phyloP scores from a whole-genome alignment of 2,113 vertebrate species.

The Trichechus manatus region DNA sequence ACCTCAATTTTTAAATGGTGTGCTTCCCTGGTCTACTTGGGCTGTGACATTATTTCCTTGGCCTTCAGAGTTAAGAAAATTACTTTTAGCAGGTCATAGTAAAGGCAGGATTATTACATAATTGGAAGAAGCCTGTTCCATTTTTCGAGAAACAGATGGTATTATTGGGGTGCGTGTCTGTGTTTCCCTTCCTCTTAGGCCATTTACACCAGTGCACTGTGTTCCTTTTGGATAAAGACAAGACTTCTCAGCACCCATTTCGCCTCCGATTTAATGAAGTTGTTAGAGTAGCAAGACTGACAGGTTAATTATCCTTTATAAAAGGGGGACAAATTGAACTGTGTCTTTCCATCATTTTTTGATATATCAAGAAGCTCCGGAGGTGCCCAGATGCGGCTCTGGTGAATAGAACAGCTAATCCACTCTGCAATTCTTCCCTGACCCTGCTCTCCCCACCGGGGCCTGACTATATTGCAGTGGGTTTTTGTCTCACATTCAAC shows the following conservation, averaged over 20 bases:
- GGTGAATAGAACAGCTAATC: conserved; percentile 92
- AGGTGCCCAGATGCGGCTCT: conserved; percentile 91
- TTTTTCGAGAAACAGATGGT: conserved; percentile 79
- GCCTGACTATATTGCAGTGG: conserved; percentile 88
- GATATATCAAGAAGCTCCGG: conserved; percentile 93
- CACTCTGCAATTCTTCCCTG: conserved; percentile 90
- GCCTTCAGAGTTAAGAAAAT: conserved; percentile 84
- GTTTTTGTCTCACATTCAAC: conserved; percentile 91
- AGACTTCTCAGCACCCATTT: conserved; percentile 87
- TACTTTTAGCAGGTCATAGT: conserved; percentile 76
- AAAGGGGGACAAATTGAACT: conserved; percentile 99
- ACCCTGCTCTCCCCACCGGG: conserved; percentile 89
- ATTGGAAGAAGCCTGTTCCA: conserved; percentile 88
- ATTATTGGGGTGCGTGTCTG: background rate
- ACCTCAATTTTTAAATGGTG: conserved; percentile 79
- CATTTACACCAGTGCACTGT: conserved; percentile 81
- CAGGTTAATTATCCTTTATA: conserved; percentile 99
- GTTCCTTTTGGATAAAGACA: conserved; percentile 85
- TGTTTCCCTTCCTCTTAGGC: conserved; percentile 54
- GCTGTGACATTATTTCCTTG: conserved; percentile 75
- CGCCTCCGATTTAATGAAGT: conserved; percentile 96
- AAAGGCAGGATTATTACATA: conserved; percentile 82
- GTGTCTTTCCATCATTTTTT: conserved; percentile 98
- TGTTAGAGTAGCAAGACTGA: conserved; percentile 97
- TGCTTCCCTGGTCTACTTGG: conserved; percentile 67